Conservation (phyloP, 1,140 invertebrate species). For the Drosophila subpulchrella region DNA sequence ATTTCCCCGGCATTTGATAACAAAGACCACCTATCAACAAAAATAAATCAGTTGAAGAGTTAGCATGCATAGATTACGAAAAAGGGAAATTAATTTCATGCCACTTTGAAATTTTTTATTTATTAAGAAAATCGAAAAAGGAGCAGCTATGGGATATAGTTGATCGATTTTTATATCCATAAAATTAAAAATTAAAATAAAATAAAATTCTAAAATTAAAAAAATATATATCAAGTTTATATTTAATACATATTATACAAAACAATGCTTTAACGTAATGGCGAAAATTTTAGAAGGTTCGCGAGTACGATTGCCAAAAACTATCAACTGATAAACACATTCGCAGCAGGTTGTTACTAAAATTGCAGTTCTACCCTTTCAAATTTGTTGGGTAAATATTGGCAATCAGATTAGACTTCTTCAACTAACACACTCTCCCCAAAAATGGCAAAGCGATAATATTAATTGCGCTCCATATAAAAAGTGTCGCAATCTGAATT, state of each 20-base stretch:
- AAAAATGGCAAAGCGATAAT: background rate
- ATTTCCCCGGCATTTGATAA: slow-evolving; percentile 25
- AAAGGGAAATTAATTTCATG: slow-evolving; percentile 6
- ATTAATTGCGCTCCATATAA: slow-evolving; percentile 2
- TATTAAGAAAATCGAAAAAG: background rate
- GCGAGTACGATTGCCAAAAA: background rate
- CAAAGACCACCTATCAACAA: slow-evolving; percentile 3
- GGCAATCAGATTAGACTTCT: slow-evolving; percentile 20
- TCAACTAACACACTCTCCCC: background rate
- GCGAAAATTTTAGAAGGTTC: background rate
- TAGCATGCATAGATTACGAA: background rate
- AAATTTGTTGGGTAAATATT: slow-evolving; percentile 34
- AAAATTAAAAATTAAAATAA: too few species aligned
- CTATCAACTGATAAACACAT: background rate
- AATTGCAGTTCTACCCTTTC: background rate
- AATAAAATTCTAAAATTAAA: too few species aligned
- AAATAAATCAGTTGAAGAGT: background rate
- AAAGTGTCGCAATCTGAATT: background rate
- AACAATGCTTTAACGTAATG: background rate
- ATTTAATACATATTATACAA: too few species aligned
- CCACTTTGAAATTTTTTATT: background rate
- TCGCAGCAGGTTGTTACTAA: background rate
- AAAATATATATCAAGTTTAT: too few species aligned
- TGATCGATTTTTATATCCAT: too few species aligned
- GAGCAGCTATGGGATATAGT: too few species aligned